Percentiles rank a stretch among this genome's conserved stretches.
Conservation (phyloP, 92 coral and sea anemone species). For the Epizoanthus illoricatus region DNA sequence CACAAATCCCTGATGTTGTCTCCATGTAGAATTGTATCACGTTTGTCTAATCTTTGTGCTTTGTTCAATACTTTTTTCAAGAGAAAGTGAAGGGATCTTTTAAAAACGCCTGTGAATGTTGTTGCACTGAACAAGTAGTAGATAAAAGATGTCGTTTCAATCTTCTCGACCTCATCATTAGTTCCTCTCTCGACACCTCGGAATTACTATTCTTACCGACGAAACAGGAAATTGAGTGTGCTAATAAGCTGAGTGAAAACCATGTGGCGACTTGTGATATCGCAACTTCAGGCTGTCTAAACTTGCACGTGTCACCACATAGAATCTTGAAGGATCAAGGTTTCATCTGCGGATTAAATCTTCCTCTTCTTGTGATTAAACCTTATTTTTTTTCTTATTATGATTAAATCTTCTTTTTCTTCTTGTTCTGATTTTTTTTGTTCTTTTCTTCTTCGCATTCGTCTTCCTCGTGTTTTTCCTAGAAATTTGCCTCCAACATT, state of each 20-base stretch:
- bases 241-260: slow-evolving; percentile 41
- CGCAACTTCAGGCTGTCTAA: not conserved
- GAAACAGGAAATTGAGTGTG: slow-evolving; percentile 27
- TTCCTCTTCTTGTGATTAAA: not conserved
- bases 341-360: not conserved
- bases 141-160: not conserved
- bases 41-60: too few relatives aligned
- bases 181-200: slow-evolving; percentile 34
- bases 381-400: not conserved
- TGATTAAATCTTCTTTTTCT: not conserved
- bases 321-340: not conserved
- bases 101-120: too few relatives aligned
- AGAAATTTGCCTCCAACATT: too few relatives aligned
- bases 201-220: not conserved
- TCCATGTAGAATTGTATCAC: too few relatives aligned
- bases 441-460: too few relatives aligned
- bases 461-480: too few relatives aligned
- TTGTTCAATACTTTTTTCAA: too few relatives aligned
- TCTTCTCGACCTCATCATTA: not conserved
- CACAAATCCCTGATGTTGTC: too few relatives aligned
- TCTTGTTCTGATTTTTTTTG: too few relatives aligned
- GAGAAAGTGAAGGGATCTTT: too few relatives aligned
- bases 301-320: slow-evolving; percentile 5
- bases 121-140: not conserved
- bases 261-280: slow-evolving; percentile 35